Evolutionary conservation across 2,888 invertebrate genomes (phyloP).

Genomic region (Melolontha melolontha): DNA sequence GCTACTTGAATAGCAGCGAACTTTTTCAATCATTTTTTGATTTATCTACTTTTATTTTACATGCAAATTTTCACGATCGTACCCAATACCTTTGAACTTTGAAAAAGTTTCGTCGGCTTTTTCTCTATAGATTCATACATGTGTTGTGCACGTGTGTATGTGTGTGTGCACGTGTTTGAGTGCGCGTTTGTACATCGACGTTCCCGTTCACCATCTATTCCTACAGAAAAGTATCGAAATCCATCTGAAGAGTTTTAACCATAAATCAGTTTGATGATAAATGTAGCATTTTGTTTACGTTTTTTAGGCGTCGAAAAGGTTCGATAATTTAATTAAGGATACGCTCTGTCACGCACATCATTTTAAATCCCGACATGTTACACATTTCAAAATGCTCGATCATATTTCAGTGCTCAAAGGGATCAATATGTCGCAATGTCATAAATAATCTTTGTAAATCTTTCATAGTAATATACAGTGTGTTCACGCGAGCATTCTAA

Average conservation of each 20-base stretch:
- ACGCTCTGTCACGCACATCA: constrained; percentile 1
- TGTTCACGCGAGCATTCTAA: too few species aligned
- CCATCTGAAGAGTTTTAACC: not conserved
- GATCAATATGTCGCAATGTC: constrained; percentile 1
- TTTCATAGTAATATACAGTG: too few species aligned
- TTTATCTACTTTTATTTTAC: constrained; percentile 40
- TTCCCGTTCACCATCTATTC: not conserved
- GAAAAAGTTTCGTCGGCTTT: constrained; percentile 14
- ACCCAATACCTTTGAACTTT: constrained; percentile 31
- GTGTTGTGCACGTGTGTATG: constrained; percentile 2
- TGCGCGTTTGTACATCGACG: not conserved
- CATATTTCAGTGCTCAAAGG: not conserved
- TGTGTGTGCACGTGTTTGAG: not conserved
- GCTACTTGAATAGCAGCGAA: constrained; percentile 16
- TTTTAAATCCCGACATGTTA: constrained; percentile 11
- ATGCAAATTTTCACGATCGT: constrained; percentile 36
- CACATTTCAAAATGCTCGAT: constrained; percentile 3
- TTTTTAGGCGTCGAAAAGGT: not conserved
- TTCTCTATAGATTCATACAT: not conserved
- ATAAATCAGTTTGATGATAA: constrained; percentile 30
- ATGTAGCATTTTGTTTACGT: constrained; percentile 27
- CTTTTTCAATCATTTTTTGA: constrained; percentile 43
- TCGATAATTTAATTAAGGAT: constrained; percentile 20
- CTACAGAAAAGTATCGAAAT: constrained; percentile 14
- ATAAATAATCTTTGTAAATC: not conserved